Conservation (phyloP, 2,888 invertebrate species). For the Caprella mutica region DNA sequence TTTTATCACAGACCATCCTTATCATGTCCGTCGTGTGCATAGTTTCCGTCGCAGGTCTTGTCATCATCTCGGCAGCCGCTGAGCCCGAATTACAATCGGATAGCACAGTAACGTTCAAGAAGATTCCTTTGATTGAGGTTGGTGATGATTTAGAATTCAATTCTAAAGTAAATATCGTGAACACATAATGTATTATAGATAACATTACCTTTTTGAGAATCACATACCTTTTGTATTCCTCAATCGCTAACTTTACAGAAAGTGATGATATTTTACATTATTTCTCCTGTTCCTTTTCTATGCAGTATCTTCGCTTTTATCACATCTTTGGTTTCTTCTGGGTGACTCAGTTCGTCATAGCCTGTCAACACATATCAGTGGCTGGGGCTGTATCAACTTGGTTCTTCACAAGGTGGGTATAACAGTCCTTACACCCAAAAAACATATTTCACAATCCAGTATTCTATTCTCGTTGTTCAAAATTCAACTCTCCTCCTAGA, state of each 20-base stretch:
- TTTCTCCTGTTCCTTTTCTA: background rate
- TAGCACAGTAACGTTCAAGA: constrained; percentile 10
- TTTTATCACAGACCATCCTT: constrained; percentile 34
- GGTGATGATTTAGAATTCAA: no score
- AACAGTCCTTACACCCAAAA: background rate
- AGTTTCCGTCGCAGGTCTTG: constrained; percentile 29
- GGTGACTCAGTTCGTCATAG: constrained; percentile 37
- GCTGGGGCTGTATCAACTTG: constrained; percentile 37
- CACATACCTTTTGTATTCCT: background rate
- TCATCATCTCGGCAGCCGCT: constrained; percentile 29
- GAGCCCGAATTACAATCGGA: constrained; percentile 3
- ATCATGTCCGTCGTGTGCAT: constrained; percentile 22
- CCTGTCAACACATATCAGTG: constrained; percentile 38
- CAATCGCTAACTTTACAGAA: background rate
- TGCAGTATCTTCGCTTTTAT: constrained; percentile 34
- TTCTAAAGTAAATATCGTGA: background rate
- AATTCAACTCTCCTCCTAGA: constrained; percentile 12
- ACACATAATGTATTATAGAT: background rate
- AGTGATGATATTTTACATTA: background rate
- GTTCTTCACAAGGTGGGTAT: constrained; percentile 37
- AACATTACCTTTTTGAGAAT: background rate
- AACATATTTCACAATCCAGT: background rate
- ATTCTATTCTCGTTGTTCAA: no score
- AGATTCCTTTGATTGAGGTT: constrained; percentile 13
- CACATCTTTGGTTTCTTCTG: constrained; percentile 36